Percentiles rank a stretch among this genome's conserved stretches.
These are phyloP conservation scores for Carabus problematicus DNA, from an alignment of 2,888 invertebrate genomes.

Conservation along the genomic window DNA sequence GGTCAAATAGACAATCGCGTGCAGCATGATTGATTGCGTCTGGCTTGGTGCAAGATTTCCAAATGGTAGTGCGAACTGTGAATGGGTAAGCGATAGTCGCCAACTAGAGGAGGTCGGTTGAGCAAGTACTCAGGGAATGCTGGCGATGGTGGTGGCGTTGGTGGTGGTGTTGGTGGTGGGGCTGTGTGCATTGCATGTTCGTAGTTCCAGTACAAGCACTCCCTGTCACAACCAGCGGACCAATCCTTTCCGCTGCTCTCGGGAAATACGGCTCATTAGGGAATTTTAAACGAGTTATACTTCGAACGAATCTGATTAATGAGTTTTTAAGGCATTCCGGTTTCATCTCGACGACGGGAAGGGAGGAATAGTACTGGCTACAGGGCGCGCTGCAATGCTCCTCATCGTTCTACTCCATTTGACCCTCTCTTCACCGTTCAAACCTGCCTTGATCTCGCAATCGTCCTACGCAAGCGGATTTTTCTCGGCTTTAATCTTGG, in stretches of 20 bases:
- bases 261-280: conserved; percentile 38
- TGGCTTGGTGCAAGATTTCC: conserved; percentile 13
- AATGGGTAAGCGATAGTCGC: neutral
- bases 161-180: neutral
- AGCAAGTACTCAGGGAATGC: neutral
- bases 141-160: neutral
- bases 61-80: neutral
- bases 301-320: conserved; percentile 35
- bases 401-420: too few species aligned
- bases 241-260: conserved; percentile 5
- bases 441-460: too few species aligned
- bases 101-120: neutral
- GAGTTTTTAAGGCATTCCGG: conserved; percentile 36
- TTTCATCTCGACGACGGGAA: neutral
- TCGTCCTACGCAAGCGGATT: too few species aligned
- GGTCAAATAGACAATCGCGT: conserved; percentile 10
- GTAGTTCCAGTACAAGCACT: conserved; percentile 9
- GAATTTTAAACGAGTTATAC: conserved; percentile 36
- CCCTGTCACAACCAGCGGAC: conserved; percentile 25
- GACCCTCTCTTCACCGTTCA: too few species aligned
- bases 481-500: too few species aligned
- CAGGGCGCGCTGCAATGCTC: neutral
- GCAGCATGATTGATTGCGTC: conserved; percentile 22
- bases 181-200: conserved; percentile 11
- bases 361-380: neutral